phyloP scores from a whole-genome alignment of 2,113 vertebrate species.

The Oreotragus oreotragus region DNA sequence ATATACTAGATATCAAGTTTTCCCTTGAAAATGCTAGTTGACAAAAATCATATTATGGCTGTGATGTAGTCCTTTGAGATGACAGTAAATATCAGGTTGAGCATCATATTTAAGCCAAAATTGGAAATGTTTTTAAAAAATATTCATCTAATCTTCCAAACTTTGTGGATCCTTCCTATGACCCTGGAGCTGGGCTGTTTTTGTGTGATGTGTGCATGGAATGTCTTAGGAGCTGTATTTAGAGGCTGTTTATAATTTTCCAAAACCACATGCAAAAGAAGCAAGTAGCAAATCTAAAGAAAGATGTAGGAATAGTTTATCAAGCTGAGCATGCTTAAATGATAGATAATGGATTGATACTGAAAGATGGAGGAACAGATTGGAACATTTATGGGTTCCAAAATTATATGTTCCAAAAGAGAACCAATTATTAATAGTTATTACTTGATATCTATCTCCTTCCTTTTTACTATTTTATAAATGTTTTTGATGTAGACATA shows the following conservation, averaged over 20 bases:
- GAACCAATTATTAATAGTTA: background rate
- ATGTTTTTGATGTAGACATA: background rate
- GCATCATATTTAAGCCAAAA: background rate
- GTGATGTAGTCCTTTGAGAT: background rate
- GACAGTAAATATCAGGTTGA: background rate
- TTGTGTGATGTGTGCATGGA: background rate
- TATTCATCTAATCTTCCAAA: background rate
- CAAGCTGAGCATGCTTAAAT: background rate
- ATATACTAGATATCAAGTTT: background rate
- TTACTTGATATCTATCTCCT: background rate
- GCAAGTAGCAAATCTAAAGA: background rate
- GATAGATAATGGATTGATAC: background rate
- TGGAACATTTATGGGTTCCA: background rate
- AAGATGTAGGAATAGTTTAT: background rate
- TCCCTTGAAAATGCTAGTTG: background rate
- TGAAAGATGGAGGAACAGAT: background rate
- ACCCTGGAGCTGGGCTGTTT: background rate
- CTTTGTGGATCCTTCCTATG: background rate
- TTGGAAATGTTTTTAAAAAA: background rate
- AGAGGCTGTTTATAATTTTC: background rate
- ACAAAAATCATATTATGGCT: background rate
- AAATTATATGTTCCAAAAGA: background rate
- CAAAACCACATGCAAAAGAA: background rate
- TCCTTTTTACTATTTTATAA: background rate
- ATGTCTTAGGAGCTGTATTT: background rate